These are phyloP conservation scores for Lithophane socia DNA, from an alignment of 2,888 invertebrate species.

Conservation along the genomic window DNA sequence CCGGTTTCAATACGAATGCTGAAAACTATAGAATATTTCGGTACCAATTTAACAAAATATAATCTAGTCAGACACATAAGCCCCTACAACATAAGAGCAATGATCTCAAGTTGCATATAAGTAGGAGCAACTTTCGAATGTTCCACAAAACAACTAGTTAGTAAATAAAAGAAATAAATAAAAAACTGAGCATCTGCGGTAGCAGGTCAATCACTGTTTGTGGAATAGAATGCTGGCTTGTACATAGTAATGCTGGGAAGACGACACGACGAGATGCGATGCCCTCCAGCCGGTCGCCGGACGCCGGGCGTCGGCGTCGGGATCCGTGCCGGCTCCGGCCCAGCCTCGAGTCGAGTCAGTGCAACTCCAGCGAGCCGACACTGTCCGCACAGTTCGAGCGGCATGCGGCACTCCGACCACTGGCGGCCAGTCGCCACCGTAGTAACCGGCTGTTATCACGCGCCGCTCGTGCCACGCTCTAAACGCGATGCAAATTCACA, in stretches of 20 bases:
- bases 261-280: background rate
- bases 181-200: slow-evolving; percentile 21
- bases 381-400: slow-evolving; percentile 17
- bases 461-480: slow-evolving; percentile 54
- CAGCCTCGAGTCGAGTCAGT: slow-evolving; percentile 25
- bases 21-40: background rate
- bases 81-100: background rate
- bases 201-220: slow-evolving; percentile 31
- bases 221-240: slow-evolving; percentile 27
- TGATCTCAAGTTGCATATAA: slow-evolving; percentile 14
- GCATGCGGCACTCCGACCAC: slow-evolving; percentile 26
- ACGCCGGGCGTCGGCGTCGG: slow-evolving; percentile 3
- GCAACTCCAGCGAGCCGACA: slow-evolving; percentile 24
- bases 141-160: slow-evolving; percentile 41
- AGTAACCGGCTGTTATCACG: slow-evolving; percentile 61
- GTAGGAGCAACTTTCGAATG: slow-evolving; percentile 26
- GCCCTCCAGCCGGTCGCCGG: slow-evolving; percentile 12
- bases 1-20: background rate
- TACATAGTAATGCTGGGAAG: slow-evolving; percentile 4
- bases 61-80: background rate
- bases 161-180: slow-evolving; percentile 22
- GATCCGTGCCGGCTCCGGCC: slow-evolving; percentile 5
- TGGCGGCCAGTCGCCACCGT: slow-evolving; percentile 57
- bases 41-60: background rate
- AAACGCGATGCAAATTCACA: slow-evolving; percentile 61